Conservation (phyloP, 2,113 vertebrate genomes). For the Electrona antarctica region DNA sequence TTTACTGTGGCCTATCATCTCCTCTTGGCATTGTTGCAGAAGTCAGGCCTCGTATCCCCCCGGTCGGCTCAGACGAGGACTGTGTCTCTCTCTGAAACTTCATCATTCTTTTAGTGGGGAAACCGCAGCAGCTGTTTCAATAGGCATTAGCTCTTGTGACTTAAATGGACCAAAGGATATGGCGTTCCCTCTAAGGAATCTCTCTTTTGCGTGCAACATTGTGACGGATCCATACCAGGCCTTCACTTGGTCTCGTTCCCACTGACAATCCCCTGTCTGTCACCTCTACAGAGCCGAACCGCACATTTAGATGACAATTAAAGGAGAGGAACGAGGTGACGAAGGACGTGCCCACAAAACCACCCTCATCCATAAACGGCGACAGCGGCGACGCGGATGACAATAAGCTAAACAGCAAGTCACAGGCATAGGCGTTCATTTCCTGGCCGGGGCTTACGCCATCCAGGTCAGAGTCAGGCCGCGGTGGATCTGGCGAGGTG, state of each 20-base stretch:
- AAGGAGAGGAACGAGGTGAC: background rate
- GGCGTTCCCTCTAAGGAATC: conserved; percentile 39
- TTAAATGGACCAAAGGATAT: conserved; percentile 57
- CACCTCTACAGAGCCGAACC: conserved; percentile 15
- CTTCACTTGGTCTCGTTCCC: conserved; percentile 42
- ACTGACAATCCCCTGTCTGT: conserved; percentile 43
- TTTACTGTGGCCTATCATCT: conserved; percentile 75
- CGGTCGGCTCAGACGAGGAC: conserved; percentile 32
- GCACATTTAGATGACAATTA: conserved; percentile 31
- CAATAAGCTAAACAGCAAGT: conserved; percentile 43
- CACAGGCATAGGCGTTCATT: conserved; percentile 31
- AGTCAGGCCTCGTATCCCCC: conserved; percentile 38
- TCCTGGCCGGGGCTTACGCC: background rate
- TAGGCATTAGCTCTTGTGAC: conserved; percentile 30
- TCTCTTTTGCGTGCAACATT: conserved; percentile 25
- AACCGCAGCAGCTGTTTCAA: conserved; percentile 69
- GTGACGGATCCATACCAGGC: conserved; percentile 41
- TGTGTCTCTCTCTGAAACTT: conserved; percentile 35
- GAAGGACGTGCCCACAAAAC: conserved; percentile 21
- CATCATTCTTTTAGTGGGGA: conserved; percentile 55
- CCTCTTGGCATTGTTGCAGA: conserved; percentile 67
- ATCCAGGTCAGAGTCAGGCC: conserved; percentile 8
- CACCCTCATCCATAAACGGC: conserved; percentile 29
- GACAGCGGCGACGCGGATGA: background rate
- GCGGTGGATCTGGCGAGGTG: conserved; percentile 26